Evolutionary conservation across 2,888 invertebrate species (phyloP).

Genomic region (Mycogona germanica): DNA sequence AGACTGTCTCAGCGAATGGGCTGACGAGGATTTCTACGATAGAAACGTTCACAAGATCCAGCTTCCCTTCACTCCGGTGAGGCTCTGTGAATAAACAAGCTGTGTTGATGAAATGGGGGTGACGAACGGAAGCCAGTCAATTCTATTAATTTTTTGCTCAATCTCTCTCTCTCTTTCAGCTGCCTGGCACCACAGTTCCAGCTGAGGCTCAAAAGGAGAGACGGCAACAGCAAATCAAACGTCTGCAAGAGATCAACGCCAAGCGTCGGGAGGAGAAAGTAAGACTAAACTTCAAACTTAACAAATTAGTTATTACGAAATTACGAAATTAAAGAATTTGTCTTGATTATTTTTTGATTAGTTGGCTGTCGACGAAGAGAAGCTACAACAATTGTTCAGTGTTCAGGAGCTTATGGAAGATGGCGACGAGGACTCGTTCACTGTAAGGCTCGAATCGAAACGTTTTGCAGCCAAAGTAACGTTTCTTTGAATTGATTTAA

Average conservation of each 20-base stretch:
- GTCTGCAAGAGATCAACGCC: constrained; percentile 79
- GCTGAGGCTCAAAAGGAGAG: constrained; percentile 57
- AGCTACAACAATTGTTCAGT: constrained; percentile 57
- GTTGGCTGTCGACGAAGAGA: constrained; percentile 79
- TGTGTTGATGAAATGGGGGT: too few species aligned
- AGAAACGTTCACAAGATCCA: constrained; percentile 71
- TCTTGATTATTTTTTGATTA: constrained; percentile 24
- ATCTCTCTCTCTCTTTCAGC: constrained; percentile 8
- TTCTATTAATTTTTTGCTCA: too few species aligned
- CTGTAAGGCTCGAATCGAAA: constrained; percentile 28
- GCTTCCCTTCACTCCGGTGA: constrained; percentile 54
- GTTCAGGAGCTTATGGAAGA: constrained; percentile 65
- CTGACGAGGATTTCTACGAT: constrained; percentile 59
- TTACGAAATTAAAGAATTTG: neutral
- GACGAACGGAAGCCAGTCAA: too few species aligned
- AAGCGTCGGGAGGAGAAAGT: constrained; percentile 72
- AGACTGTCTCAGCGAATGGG: constrained; percentile 67
- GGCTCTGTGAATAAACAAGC: neutral
- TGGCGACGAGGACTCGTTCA: constrained; percentile 53
- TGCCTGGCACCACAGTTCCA: constrained; percentile 27
- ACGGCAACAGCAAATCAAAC: constrained; percentile 67
- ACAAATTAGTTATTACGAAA: neutral
- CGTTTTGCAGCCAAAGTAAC: too few species aligned
- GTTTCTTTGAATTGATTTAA: neutral
- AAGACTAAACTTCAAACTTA: constrained; percentile 11